These are phyloP conservation scores for Diadromus collaris DNA, from an alignment of 2,888 invertebrate genomes.

Conservation along the genomic window DNA sequence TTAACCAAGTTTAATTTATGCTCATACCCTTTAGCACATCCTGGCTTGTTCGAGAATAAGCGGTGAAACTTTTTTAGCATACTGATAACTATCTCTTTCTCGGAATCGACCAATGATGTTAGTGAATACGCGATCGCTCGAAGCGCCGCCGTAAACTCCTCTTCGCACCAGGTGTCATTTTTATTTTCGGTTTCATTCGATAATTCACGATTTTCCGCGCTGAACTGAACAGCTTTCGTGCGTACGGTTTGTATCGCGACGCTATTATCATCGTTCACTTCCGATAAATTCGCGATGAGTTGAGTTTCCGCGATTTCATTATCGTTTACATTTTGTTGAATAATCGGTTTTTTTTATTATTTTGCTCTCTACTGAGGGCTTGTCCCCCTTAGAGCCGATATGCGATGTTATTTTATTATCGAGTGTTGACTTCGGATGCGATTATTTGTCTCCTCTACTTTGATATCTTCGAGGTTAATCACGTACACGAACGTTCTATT, in stretches of 20 bases:
- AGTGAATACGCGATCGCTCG: neutral
- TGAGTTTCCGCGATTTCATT: neutral
- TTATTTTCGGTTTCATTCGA: neutral
- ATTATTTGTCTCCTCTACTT: neutral
- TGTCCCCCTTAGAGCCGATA: neutral
- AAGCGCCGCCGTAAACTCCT: slow-evolving; percentile 1
- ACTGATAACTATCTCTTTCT: neutral
- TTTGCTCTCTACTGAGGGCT: neutral
- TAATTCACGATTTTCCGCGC: neutral
- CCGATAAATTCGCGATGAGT: neutral
- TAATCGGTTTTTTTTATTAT: neutral
- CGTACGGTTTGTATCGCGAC: neutral
- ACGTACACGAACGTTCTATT: neutral
- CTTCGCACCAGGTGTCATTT: neutral
- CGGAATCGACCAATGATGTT: neutral
- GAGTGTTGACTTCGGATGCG: neutral
- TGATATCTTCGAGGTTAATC: neutral
- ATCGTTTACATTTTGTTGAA: neutral
- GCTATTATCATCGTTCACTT: neutral
- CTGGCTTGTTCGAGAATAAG: slow-evolving; percentile 63
- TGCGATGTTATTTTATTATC: neutral
- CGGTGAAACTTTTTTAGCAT: slow-evolving; percentile 8
- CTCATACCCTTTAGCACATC: slow-evolving; percentile 63
- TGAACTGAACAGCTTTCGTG: neutral
- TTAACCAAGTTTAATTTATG: slow-evolving; percentile 65